phyloP scores from a whole-genome alignment of 2,888 invertebrate genomes.

The Galeopsomyia nigrocyanea region DNA sequence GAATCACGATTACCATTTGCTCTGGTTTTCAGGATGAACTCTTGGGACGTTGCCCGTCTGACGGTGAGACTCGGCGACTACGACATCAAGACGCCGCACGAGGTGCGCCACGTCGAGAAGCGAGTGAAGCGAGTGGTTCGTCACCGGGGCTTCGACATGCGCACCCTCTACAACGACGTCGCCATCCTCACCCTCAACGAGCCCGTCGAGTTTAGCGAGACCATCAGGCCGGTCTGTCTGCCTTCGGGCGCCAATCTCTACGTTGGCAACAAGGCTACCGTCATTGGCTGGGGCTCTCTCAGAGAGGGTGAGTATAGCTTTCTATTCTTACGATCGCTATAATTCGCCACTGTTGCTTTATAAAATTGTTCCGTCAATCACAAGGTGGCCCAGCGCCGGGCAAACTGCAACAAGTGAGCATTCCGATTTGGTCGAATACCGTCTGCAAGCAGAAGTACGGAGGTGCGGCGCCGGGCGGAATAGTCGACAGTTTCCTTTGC shows the following conservation, averaged over 20 bases:
- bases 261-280: slow-evolving; percentile 81
- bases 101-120: slow-evolving; percentile 83
- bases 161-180: slow-evolving; percentile 89
- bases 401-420: slow-evolving; percentile 84
- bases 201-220: slow-evolving; percentile 79
- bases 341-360: too few species aligned
- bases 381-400: slow-evolving; percentile 88
- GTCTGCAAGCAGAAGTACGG: slow-evolving; percentile 87
- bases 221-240: slow-evolving; percentile 84
- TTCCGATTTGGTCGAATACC: slow-evolving; percentile 85
- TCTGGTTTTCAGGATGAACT: slow-evolving; percentile 80
- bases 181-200: slow-evolving; percentile 84
- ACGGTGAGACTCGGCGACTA: slow-evolving; percentile 87
- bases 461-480: slow-evolving; percentile 88
- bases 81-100: slow-evolving; percentile 82
- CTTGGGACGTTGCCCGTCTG: slow-evolving; percentile 87
- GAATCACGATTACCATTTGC: too few species aligned
- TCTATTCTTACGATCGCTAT: background rate
- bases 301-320: slow-evolving; percentile 76
- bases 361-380: slow-evolving; percentile 60
- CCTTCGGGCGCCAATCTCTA: slow-evolving; percentile 76
- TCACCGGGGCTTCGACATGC: slow-evolving; percentile 86
- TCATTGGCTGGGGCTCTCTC: slow-evolving; percentile 91
- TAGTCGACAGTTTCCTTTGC: slow-evolving; percentile 89
- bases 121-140: slow-evolving; percentile 87